A percentile compares a stretch with the other conserved stretches of the same genome.
Conservation (phyloP, 2,113 vertebrate species). For the Hystrix cristata region DNA sequence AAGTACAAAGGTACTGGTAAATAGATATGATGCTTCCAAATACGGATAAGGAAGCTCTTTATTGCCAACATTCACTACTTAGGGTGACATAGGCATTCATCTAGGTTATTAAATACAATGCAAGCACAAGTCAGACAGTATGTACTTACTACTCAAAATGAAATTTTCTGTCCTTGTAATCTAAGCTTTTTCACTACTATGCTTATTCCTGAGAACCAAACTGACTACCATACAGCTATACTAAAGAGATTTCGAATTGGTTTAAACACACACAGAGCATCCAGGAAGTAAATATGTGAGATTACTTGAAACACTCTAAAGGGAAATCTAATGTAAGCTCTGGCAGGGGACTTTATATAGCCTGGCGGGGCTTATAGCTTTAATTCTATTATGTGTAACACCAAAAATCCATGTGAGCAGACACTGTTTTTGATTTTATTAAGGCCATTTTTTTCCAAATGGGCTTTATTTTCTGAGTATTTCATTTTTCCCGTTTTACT, state of each 20-base stretch:
- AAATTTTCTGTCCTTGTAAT: slow-evolving; percentile 46
- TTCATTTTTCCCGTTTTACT: slow-evolving; percentile 40
- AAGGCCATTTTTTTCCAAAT: slow-evolving; percentile 29
- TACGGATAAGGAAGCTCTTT: slow-evolving; percentile 21
- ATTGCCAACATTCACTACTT: background rate
- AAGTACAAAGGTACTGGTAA: background rate
- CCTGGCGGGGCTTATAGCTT: background rate
- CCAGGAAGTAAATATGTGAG: slow-evolving; percentile 2
- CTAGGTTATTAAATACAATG: slow-evolving; percentile 33
- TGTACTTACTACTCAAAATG: slow-evolving; percentile 58
- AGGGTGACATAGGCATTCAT: slow-evolving; percentile 4
- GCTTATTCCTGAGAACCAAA: slow-evolving; percentile 46
- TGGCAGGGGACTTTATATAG: background rate
- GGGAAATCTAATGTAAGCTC: slow-evolving; percentile 38
- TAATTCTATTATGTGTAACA: background rate
- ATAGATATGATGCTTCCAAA: background rate
- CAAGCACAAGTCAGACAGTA: background rate
- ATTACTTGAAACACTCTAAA: slow-evolving; percentile 49
- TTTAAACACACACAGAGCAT: slow-evolving; percentile 19
- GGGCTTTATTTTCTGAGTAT: slow-evolving; percentile 21
- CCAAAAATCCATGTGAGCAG: slow-evolving; percentile 18
- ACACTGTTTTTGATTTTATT: slow-evolving; percentile 43
- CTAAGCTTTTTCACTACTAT: slow-evolving; percentile 21
- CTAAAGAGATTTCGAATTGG: slow-evolving; percentile 9
- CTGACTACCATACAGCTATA: background rate